These are phyloP conservation scores for Danio rerio DNA, from an alignment of 2,113 vertebrate species.

Conservation along the genomic window GRCz12tu NC_133192.1:17580001-17580500, in stretches of 20 bases:
- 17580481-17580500: not conserved
- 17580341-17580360: not conserved
- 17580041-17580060: too few species aligned
- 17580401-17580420: not conserved
- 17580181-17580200: not conserved
- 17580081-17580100: too few species aligned
- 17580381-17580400: not conserved
- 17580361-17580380: not conserved
- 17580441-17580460: not conserved
- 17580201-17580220: not conserved
- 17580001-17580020: too few species aligned
- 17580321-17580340: not conserved
- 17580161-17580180: not conserved
- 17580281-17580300: not conserved
- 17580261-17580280: not conserved
- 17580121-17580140: not conserved
- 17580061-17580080: too few species aligned
- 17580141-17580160: not conserved
- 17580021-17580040: too few species aligned
- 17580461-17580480: not conserved
- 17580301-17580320: not conserved
- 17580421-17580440: not conserved
- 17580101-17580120: not conserved
- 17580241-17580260: not conserved
- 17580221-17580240: constrained; percentile 1